Conservation (phyloP, 2,113 vertebrate genomes). For the Scomber colias region DNA sequence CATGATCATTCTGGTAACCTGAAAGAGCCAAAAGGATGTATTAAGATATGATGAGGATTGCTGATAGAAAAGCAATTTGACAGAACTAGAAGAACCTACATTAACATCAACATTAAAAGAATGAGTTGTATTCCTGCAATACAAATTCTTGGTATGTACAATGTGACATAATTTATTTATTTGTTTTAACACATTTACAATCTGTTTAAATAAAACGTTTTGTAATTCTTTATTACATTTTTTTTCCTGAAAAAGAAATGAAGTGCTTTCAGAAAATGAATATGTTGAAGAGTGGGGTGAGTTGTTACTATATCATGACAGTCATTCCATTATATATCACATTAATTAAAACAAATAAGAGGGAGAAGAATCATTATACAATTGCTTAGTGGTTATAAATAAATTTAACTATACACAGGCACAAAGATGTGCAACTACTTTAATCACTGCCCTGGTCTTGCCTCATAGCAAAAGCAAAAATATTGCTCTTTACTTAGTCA, state of each 20-base stretch:
- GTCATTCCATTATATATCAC: constrained; percentile 65
- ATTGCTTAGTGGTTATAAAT: constrained; percentile 87
- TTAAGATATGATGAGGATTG: constrained; percentile 51
- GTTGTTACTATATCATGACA: constrained; percentile 62
- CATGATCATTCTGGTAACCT: constrained; percentile 48
- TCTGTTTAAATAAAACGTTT: constrained; percentile 82
- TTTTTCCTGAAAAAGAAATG: constrained; percentile 79
- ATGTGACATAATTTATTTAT: constrained; percentile 79
- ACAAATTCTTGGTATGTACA: constrained; percentile 83
- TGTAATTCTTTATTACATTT: constrained; percentile 77
- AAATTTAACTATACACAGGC: constrained; percentile 77
- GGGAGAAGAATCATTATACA: constrained; percentile 70
- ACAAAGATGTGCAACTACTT: constrained; percentile 71
- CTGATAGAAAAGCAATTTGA: constrained; percentile 60
- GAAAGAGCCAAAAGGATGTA: constrained; percentile 36
- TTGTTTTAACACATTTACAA: constrained; percentile 82
- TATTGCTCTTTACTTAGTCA: constrained; percentile 60
- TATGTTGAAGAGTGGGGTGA: constrained; percentile 67
- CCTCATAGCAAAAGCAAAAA: constrained; percentile 62
- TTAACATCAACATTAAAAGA: constrained; percentile 63
- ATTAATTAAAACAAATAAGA: constrained; percentile 72
- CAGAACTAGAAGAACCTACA: constrained; percentile 65
- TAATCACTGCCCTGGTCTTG: constrained; percentile 71
- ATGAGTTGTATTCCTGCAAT: constrained; percentile 74
- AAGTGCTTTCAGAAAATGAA: constrained; percentile 85